These are phyloP conservation scores for Myotis planiceps DNA, from an alignment of 2,797 vertebrate genomes.

Conservation along the genomic window DNA sequence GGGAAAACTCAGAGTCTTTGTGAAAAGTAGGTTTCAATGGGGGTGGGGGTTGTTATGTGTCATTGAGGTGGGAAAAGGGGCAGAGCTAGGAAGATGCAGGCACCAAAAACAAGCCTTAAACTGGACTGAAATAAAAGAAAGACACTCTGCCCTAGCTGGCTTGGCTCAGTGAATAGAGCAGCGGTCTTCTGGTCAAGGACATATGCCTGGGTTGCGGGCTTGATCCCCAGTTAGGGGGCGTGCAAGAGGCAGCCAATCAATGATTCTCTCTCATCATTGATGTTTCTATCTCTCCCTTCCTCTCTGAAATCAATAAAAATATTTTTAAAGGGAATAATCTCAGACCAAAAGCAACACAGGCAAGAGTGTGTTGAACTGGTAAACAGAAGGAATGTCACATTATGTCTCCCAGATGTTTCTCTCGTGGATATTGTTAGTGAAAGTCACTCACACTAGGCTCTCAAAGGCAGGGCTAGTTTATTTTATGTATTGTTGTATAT, in stretches of 20 bases:
- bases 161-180: too few species aligned
- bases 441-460: background rate
- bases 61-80: background rate
- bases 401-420: background rate
- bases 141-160: background rate
- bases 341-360: background rate
- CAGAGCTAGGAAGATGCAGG: background rate
- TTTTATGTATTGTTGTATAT: background rate
- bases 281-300: too few species aligned
- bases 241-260: too few species aligned
- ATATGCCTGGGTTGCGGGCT: too few species aligned
- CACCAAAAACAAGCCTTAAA: background rate
- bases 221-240: too few species aligned
- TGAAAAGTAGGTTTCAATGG: background rate
- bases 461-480: background rate
- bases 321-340: background rate
- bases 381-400: background rate
- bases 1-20: background rate
- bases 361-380: background rate
- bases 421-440: background rate
- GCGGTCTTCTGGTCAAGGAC: too few species aligned
- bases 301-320: too few species aligned
- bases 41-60: accelerated
- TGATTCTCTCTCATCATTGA: too few species aligned
- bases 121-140: conserved; percentile 32